A percentile compares a stretch with the other conserved stretches of the same genome.
These are phyloP conservation scores for Sceloporus tristichus DNA, from an alignment of 2,113 vertebrate genomes.

Conservation along the genomic window DNA sequence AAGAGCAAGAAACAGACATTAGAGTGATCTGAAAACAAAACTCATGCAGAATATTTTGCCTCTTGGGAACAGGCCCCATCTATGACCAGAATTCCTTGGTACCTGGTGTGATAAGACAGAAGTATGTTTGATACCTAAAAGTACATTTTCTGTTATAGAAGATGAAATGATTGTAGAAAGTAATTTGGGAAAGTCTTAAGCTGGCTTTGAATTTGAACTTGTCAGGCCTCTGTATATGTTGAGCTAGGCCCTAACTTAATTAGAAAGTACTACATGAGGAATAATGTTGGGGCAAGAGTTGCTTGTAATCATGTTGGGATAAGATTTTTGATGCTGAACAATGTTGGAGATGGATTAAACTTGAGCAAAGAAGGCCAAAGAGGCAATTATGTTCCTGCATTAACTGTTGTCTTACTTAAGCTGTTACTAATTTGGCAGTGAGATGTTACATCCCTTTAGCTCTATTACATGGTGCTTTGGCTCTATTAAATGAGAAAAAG, in stretches of 20 bases:
- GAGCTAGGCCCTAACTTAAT: background rate
- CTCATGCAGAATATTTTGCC: slow-evolving; percentile 5
- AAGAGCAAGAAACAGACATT: background rate
- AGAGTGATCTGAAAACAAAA: background rate
- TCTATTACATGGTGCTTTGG: background rate
- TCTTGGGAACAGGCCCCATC: background rate
- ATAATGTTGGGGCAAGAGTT: background rate
- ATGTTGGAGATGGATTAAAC: accelerated
- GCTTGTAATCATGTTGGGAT: background rate
- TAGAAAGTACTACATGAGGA: background rate
- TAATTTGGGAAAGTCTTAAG: slow-evolving; percentile 17
- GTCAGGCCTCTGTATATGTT: slow-evolving; percentile 27
- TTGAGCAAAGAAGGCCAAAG: background rate
- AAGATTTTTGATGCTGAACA: background rate
- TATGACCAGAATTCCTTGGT: background rate
- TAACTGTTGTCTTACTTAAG: background rate
- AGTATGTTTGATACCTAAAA: background rate
- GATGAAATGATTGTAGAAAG: slow-evolving; percentile 12
- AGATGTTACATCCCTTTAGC: background rate
- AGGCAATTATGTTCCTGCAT: background rate
- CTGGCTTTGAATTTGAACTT: background rate
- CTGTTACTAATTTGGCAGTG: slow-evolving; percentile 28
- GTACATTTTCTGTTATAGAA: slow-evolving; percentile 31
- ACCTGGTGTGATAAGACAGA: accelerated
- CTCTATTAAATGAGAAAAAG: background rate